These are phyloP conservation scores for Rhorus exstirpatorius DNA, from an alignment of 2,888 invertebrate genomes.

Conservation along the genomic window DNA sequence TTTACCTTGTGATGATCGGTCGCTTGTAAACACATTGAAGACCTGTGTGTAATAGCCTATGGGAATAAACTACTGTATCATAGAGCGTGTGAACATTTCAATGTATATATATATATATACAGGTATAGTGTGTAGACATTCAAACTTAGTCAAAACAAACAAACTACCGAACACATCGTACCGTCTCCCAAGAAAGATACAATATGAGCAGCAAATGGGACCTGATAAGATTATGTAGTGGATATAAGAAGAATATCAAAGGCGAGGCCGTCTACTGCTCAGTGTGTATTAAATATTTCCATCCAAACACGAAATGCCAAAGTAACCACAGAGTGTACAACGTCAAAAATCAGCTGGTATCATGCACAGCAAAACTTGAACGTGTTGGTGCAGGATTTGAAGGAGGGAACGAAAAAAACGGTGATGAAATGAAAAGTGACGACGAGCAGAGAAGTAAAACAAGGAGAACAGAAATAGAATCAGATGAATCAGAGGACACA, in stretches of 20 bases:
- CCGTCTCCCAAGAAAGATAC: no score
- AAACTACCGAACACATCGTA: no score
- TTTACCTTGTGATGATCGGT: no score
- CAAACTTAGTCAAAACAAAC: no score
- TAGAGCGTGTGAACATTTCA: no score
- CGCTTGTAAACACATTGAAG: no score
- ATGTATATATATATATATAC: no score
- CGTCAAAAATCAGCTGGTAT: neutral
- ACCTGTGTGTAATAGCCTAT: no score
- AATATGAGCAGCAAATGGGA: no score
- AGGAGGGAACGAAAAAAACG: neutral
- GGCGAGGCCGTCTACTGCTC: neutral
- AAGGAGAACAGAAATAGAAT: neutral
- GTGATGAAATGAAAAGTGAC: neutral
- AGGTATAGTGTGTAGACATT: no score
- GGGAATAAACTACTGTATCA: no score
- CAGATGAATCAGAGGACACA: no score
- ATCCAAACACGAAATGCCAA: slow-evolving; percentile 1
- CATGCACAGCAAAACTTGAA: neutral
- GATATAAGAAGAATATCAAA: neutral
- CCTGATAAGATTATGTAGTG: neutral
- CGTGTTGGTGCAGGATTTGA: neutral
- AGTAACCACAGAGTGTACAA: neutral
- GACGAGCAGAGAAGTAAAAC: neutral
- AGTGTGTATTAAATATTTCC: neutral